Evolutionary conservation across 2,113 vertebrate species (phyloP).

Genomic region (Marmota flaviventris): DNA sequence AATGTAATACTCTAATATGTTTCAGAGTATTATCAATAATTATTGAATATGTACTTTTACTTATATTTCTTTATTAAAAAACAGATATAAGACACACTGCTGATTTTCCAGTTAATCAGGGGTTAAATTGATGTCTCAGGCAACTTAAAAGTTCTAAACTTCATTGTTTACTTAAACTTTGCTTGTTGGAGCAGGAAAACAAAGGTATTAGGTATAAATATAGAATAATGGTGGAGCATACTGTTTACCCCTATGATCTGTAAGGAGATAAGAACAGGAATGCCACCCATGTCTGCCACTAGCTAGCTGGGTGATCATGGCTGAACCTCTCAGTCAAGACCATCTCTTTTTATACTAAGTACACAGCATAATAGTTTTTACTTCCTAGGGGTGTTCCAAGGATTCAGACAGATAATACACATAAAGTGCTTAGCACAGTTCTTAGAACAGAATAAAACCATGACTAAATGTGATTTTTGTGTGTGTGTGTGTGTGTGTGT

Average conservation of each 20-base stretch:
- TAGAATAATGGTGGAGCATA: conserved; percentile 73
- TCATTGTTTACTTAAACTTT: conserved; percentile 59
- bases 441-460: background rate
- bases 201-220: conserved; percentile 67
- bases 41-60: background rate
- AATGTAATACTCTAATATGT: background rate
- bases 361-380: background rate
- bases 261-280: no score
- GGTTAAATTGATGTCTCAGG: conserved; percentile 13
- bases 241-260: conserved; percentile 73
- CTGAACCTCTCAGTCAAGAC: background rate
- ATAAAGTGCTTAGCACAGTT: background rate
- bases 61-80: conserved; percentile 63
- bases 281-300: background rate
- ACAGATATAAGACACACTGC: conserved; percentile 51
- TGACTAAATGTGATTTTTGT: background rate
- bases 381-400: background rate
- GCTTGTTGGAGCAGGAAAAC: conserved; percentile 68
- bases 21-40: background rate
- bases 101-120: conserved; percentile 53
- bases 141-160: conserved; percentile 71
- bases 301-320: background rate
- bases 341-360: background rate
- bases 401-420: background rate
- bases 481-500: conserved; percentile 51